These are phyloP conservation scores for Stichodactyla mertensii DNA, from an alignment of 64 coral and sea anemone genomes.

Conservation along the genomic window DNA sequence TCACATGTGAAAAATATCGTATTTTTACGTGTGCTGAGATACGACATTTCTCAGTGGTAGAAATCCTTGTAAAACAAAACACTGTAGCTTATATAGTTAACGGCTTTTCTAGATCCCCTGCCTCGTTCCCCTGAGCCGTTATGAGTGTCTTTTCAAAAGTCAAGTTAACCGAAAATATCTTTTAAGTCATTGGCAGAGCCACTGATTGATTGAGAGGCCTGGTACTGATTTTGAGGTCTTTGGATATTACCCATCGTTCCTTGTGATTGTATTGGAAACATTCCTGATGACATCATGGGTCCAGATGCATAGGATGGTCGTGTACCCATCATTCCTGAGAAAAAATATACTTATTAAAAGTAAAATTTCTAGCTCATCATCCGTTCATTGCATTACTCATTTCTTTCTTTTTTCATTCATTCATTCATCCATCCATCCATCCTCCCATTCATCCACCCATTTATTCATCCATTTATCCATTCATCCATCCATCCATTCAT, in stretches of 20 bases:
- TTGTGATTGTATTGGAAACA: slow-evolving; percentile 44
- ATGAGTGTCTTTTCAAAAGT: too few relatives aligned
- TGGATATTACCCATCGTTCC: slow-evolving; percentile 32
- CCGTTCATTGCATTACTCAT: background rate
- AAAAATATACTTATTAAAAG: background rate
- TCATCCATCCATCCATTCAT: too few relatives aligned
- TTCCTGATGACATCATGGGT: slow-evolving; percentile 47
- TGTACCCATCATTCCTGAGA: slow-evolving; percentile 24
- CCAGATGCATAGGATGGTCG: slow-evolving; percentile 34
- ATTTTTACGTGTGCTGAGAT: too few relatives aligned
- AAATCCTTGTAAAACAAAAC: too few relatives aligned
- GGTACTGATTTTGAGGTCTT: slow-evolving; percentile 34
- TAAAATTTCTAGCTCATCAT: background rate
- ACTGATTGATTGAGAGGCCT: slow-evolving; percentile 20
- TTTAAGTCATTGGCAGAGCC: slow-evolving; percentile 39
- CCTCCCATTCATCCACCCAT: too few relatives aligned
- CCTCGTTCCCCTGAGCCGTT: too few relatives aligned
- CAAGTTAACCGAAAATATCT: slow-evolving; percentile 45
- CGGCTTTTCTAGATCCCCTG: too few relatives aligned
- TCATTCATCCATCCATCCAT: too few relatives aligned
- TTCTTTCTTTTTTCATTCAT: background rate
- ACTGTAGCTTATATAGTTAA: too few relatives aligned
- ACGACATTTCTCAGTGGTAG: too few relatives aligned
- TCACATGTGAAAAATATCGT: too few relatives aligned
- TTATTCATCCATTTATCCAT: too few relatives aligned